Evolutionary conservation across 1,140 invertebrate genomes (phyloP), one percentile per base, ranked within the genome.

Genomic region (Heterodera carotae): DNA sequence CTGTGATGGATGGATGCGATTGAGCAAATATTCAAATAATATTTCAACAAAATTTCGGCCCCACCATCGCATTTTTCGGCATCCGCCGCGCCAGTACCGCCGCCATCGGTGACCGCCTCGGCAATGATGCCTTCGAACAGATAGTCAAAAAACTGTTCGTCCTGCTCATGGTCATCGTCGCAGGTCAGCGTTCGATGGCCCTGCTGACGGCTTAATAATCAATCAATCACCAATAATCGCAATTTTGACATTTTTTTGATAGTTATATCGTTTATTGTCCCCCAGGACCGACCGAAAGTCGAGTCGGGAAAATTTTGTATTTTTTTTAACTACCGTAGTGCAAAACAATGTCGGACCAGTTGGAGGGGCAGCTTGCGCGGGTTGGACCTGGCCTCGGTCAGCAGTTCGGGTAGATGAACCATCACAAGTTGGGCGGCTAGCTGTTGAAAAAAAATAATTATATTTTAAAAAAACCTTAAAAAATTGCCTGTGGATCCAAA

Each of bases 141-240:
- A 5, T 78, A 70, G 22, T 76, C 76, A 71, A 85, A 85, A 6
- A 87, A 69, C 3, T 60, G 25, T 27, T 87, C 84, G 64, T 85
- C 84, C 18, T 81, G 15, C 31, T 82, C 83, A 15, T 39, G 36
- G 31, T 71, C 69, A 56, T 87, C 78, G n/a, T 85, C 83, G 33
- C 79, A 75, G 27, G 66, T 77, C n/a, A 85, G 60, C 22, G 39
- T 76, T 7, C 60, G 36, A 56, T 79, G 36, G 48, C 77, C 80
- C 31, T 78, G 56, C 18, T 84, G 56, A 39, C 74, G 75, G 59
- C 84, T 84, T 43, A 76, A 79, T n/a, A n/a, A n/a, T n/a, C n/a
- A n/a, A n/a, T n/a, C n/a, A n/a, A n/a, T n/a, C n/a, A n/a, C n/a
- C n/a, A n/a, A n/a, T n/a, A 72, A 2, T 12, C 22, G 22, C 12